A percentile compares a stretch with the other conserved stretches of the same genome.
These are phyloP conservation scores for Lasioglossum villosulum DNA, from an alignment of 2,888 invertebrate species.

Conservation along the genomic window DNA sequence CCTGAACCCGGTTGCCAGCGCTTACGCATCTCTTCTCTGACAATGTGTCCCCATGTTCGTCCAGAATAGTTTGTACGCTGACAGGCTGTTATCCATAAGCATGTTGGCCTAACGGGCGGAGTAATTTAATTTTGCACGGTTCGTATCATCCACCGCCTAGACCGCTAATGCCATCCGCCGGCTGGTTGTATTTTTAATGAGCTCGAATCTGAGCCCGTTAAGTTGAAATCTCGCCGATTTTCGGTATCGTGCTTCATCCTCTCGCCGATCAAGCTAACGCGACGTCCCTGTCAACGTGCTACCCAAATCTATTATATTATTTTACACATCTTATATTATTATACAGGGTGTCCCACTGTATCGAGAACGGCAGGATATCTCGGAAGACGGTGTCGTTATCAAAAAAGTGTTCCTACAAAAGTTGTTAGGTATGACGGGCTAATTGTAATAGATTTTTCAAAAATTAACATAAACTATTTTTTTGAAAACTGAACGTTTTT, in stretches of 20 bases:
- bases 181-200: slow-evolving; percentile 62
- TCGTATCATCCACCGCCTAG: slow-evolving; percentile 50
- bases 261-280: not conserved
- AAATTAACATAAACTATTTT: too few relatives aligned
- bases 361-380: too few relatives aligned
- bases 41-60: slow-evolving; percentile 49
- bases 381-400: too few relatives aligned
- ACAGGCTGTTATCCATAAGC: slow-evolving; percentile 69
- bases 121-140: slow-evolving; percentile 64
- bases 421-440: too few relatives aligned
- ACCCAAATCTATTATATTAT: too few relatives aligned
- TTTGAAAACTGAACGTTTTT: too few relatives aligned
- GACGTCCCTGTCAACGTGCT: not conserved
- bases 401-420: too few relatives aligned
- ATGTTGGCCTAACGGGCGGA: slow-evolving; percentile 48
- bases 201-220: slow-evolving; percentile 54
- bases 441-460: too few relatives aligned
- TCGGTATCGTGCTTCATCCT: not conserved
- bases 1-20: slow-evolving; percentile 36
- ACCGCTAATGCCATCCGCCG: slow-evolving; percentile 54
- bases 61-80: slow-evolving; percentile 53
- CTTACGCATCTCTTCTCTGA: slow-evolving; percentile 47
- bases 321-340: too few relatives aligned
- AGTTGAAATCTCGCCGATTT: slow-evolving; percentile 37
- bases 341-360: too few relatives aligned